Evolutionary conservation across 2,888 invertebrate genomes (phyloP).

Genomic region (Hofmannophila pseudospretella): DNA sequence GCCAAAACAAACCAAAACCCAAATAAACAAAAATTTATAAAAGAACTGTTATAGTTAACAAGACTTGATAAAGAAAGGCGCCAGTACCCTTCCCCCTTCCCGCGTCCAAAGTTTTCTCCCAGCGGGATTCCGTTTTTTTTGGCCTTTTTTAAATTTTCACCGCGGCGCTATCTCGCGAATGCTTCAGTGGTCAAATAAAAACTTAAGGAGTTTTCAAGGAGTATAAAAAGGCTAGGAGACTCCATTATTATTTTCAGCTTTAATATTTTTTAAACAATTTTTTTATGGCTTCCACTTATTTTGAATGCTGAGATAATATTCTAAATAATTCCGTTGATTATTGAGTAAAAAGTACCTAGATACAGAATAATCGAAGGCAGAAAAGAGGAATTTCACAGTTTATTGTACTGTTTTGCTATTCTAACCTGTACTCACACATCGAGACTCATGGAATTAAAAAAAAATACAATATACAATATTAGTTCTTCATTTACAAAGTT

Average conservation of each 20-base stretch:
- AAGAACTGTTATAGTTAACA: slow-evolving; percentile 24
- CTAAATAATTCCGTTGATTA: no score
- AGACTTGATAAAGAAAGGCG: slow-evolving; percentile 27
- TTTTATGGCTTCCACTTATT: no score
- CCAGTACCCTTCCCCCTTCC: slow-evolving; percentile 24
- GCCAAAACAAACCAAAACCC: neutral
- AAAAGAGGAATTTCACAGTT: no score
- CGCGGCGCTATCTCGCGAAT: slow-evolving; percentile 74
- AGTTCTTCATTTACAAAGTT: no score
- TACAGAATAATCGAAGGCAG: no score
- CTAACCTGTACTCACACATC: no score
- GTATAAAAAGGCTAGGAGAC: slow-evolving; percentile 28
- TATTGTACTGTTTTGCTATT: no score
- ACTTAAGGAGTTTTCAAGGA: slow-evolving; percentile 70
- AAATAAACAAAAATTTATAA: slow-evolving; percentile 15
- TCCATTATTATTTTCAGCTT: neutral
- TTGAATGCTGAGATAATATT: no score
- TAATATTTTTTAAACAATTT: no score
- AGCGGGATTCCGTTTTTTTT: slow-evolving; percentile 42
- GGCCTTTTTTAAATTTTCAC: slow-evolving; percentile 71
- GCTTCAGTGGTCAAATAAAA: slow-evolving; percentile 79
- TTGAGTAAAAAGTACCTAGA: no score
- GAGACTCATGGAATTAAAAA: no score
- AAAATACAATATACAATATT: no score
- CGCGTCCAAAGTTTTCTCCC: slow-evolving; percentile 33